Conservation (phyloP, 1,140 invertebrate genomes). For the Hesperophylax magnus region DNA sequence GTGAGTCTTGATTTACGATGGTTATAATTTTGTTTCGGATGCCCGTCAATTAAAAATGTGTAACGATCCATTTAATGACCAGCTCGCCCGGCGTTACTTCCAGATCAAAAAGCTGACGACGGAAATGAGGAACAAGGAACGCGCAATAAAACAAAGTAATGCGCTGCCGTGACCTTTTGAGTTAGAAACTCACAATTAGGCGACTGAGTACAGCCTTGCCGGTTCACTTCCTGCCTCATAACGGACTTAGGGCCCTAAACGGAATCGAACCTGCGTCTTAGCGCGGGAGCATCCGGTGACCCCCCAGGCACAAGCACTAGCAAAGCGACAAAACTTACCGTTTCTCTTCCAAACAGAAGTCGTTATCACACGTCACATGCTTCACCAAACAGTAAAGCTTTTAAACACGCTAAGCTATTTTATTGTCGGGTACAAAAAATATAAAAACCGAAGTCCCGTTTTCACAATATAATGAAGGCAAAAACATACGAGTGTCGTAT, state of each 20-base stretch:
- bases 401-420: no score
- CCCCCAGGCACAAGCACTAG: conserved; percentile 1
- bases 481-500: background rate
- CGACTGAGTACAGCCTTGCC: background rate
- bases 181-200: background rate
- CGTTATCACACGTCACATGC: background rate
- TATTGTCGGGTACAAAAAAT: background rate
- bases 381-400: no score
- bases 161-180: conserved; percentile 1
- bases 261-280: background rate
- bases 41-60: conserved; percentile 25
- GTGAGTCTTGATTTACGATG: background rate
- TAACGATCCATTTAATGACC: conserved; percentile 27
- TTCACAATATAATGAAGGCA: background rate
- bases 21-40: conserved; percentile 15
- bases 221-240: conserved; percentile 5
- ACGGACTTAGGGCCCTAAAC: background rate
- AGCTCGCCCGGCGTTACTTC: background rate
- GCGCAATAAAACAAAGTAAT: conserved; percentile 14
- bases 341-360: background rate
- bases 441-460: background rate
- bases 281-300: conserved; percentile 20
- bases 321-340: background rate
- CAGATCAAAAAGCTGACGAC: background rate
- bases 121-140: background rate